A percentile compares a stretch with the other conserved stretches of the same genome.
phyloP scores from a whole-genome alignment of 2,797 vertebrate species.

The Petrocephalus schoutedeni region DNA sequence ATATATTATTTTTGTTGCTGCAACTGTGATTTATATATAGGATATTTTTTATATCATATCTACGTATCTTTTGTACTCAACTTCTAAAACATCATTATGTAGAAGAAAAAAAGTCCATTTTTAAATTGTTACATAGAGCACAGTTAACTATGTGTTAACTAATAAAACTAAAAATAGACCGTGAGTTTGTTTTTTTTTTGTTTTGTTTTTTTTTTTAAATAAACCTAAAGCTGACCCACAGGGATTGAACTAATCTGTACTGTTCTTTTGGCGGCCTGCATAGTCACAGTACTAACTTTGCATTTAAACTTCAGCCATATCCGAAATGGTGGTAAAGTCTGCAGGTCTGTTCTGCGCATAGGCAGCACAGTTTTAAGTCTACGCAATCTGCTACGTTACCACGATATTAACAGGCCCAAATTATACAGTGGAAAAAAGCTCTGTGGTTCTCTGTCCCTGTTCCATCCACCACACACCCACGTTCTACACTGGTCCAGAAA shows the following conservation, averaged over 20 bases:
- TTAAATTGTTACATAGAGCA: neutral
- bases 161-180: neutral
- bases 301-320: neutral
- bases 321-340: neutral
- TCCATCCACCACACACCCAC: neutral
- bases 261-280: neutral
- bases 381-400: slow-evolving; percentile 21
- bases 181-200: neutral
- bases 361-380: slow-evolving; percentile 24
- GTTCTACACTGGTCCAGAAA: neutral
- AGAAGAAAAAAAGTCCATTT: neutral
- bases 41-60: neutral
- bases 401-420: slow-evolving; percentile 42
- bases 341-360: slow-evolving; percentile 30
- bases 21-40: neutral
- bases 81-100: neutral
- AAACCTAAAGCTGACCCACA: neutral
- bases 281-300: neutral
- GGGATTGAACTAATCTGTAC: neutral
- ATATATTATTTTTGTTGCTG: neutral
- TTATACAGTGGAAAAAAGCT: slow-evolving; percentile 37
- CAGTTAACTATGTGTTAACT: neutral
- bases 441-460: neutral
- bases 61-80: neutral
- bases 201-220: neutral